Percentiles rank a stretch among this genome's conserved stretches.
Evolutionary conservation across 1,140 invertebrate species (phyloP).

Genomic region (Hylaeus volcanicus): DNA sequence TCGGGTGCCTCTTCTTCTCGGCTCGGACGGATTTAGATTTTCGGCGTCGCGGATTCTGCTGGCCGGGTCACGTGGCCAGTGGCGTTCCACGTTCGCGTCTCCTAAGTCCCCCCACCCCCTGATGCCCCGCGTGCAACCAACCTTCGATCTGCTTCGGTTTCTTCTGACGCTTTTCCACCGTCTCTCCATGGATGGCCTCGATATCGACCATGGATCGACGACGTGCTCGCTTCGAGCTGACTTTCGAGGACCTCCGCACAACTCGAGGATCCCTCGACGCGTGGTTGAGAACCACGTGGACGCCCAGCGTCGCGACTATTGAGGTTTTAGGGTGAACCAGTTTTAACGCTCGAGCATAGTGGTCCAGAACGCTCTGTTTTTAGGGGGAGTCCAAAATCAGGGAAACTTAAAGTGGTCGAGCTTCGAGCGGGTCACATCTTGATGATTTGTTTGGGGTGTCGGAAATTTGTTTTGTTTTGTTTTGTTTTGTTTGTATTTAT

Average conservation of each 20-base stretch:
- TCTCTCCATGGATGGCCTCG: background rate
- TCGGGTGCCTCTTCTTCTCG: constrained; percentile 69
- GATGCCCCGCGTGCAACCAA: background rate
- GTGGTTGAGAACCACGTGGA: constrained; percentile 18
- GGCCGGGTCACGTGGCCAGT: constrained; percentile 70
- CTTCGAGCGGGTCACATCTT: no score
- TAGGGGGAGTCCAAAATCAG: no score
- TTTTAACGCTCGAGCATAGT: constrained; percentile 7
- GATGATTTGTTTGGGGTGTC: no score
- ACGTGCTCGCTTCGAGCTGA: background rate
- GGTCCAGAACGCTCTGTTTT: no score
- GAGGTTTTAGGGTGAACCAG: constrained; percentile 29
- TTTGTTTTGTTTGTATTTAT: no score
- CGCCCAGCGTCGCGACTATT: background rate
- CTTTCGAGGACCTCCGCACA: background rate
- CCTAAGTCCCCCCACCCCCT: background rate
- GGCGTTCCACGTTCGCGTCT: constrained; percentile 24
- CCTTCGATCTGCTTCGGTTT: background rate
- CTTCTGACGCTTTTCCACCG: no score
- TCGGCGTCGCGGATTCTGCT: constrained; percentile 74
- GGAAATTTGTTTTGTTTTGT: no score
- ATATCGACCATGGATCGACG: constrained; percentile 1
- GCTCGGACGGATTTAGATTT: constrained; percentile 80
- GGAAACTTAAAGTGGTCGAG: no score
- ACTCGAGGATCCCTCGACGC: background rate